phyloP scores from a whole-genome alignment of 2,113 vertebrate genomes.

The Saiga tatarica region DNA sequence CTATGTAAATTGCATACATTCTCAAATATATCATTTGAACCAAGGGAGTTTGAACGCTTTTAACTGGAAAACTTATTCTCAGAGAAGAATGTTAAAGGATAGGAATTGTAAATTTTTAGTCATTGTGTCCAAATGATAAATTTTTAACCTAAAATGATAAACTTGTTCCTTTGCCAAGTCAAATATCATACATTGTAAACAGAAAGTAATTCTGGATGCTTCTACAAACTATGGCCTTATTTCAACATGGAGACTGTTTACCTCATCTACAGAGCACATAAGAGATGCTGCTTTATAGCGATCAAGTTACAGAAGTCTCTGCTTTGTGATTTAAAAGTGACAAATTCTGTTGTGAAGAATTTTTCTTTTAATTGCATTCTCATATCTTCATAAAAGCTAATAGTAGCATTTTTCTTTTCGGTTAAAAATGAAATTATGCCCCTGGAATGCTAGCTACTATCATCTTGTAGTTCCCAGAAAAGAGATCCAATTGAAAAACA shows the following conservation, averaged over 20 bases:
- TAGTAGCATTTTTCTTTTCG: constrained; percentile 5
- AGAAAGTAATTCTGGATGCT: constrained; percentile 49
- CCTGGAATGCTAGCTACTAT: constrained; percentile 28
- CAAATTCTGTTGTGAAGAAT: constrained; percentile 13
- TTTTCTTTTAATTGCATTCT: neutral
- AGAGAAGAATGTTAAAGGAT: neutral
- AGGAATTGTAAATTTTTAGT: constrained; percentile 6
- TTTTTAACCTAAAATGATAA: constrained; percentile 57
- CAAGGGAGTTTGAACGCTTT: neutral
- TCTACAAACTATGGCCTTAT: constrained; percentile 45
- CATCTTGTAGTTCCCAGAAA: neutral
- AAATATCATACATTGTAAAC: constrained; percentile 3
- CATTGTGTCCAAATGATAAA: constrained; percentile 13
- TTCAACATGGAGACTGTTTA: constrained; percentile 28
- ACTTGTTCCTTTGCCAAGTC: constrained; percentile 26
- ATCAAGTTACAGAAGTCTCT: neutral
- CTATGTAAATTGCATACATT: constrained; percentile 43
- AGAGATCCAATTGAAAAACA: neutral
- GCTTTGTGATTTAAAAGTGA: neutral
- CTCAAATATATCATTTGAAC: constrained; percentile 43
- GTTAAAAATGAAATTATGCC: constrained; percentile 15
- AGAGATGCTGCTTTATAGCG: neutral
- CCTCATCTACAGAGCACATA: neutral
- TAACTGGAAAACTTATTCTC: constrained; percentile 30
- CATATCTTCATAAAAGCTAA: neutral